Percentiles rank a stretch among this genome's conserved stretches.
Conservation (phyloP, 2,113 vertebrate genomes). For the Lucifuga dentata region DNA sequence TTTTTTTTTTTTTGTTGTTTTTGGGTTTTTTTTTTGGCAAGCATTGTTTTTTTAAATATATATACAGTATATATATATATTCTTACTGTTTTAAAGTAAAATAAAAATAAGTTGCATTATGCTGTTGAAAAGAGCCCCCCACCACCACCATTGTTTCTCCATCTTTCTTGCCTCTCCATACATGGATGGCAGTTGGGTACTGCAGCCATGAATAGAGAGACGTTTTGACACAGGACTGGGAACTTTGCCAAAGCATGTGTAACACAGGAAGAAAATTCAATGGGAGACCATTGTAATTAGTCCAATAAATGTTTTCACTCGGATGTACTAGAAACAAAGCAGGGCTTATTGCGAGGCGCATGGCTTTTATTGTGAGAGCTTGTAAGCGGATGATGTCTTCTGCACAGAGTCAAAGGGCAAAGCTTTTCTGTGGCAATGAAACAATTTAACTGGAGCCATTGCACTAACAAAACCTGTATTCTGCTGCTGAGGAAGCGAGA, state of each 20-base stretch:
- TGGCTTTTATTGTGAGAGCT: conserved; percentile 78
- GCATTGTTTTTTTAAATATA: too few relatives aligned
- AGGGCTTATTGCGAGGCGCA: conserved; percentile 73
- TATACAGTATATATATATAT: too few relatives aligned
- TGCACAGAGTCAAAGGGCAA: conserved; percentile 76
- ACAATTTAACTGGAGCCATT: conserved; percentile 73
- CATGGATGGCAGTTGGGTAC: conserved; percentile 27
- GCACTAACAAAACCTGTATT: conserved; percentile 54
- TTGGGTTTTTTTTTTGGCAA: too few relatives aligned
- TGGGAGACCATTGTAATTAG: conserved; percentile 81
- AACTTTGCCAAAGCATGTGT: conserved; percentile 79
- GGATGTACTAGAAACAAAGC: conserved; percentile 83
- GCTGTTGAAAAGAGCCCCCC: too few relatives aligned
- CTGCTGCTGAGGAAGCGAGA: conserved; percentile 44
- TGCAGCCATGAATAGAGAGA: conserved; percentile 53
- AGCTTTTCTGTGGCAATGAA: conserved; percentile 75
- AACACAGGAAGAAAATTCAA: conserved; percentile 82
- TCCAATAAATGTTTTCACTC: conserved; percentile 84
- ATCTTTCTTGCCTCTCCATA: conserved; percentile 9
- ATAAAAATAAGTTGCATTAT: too few relatives aligned
- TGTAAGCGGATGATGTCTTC: conserved; percentile 77
- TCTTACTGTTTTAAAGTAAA: too few relatives aligned
- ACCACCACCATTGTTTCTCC: neutral
- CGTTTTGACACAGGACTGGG: conserved; percentile 76
- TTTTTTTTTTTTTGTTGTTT: too few relatives aligned